Base-by-base conservation (phyloP, 64 coral and sea anemone genomes). In the Hydrozoanthus tunicans region DNA sequence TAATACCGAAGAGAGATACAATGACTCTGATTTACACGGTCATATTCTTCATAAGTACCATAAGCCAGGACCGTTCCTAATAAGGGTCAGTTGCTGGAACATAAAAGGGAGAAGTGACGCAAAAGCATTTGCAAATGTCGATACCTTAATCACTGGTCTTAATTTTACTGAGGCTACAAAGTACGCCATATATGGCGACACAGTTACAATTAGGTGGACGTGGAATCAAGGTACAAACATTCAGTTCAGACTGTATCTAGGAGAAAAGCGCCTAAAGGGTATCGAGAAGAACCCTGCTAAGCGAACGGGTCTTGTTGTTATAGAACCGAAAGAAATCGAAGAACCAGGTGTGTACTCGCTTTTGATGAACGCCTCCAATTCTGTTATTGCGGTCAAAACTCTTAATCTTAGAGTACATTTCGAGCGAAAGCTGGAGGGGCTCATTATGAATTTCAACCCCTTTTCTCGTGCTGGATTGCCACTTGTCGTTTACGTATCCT, bases 141-240 rank as follows among this genome's bases (percentile, higher is more conserved):
- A 96, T 70, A 89, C 56, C 27, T 5, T 70, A 51, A 91, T 96
- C 14, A 79, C 59, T 9, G 92, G 95, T 8, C 56, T 94, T 13
- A 89, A 82, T 52, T 96, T 93, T 67, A 94, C 66, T n/a, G 9
- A 73, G 59, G 51, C 51, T 77, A 24, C 90, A 51, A 26, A 15
- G 20, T 10, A 60, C 61, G 86, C 56, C 27, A 63, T 54, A 68
- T 96, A 89, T 94, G 95, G 92, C 51, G 13, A 89, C 3, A 27
- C 59, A n/a, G 13, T 82, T 5, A 25, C 55, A 17, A 51, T 96
- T 13, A 59, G 79, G 11, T 96, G 95, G 95, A 54, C 59, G 17
- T 96, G 95, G 95, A 13, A 52, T 11, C 13, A 79, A 32, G 95
- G 93, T 23, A 91, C 90, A 64, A 91, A 88, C 77, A 51, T 94